phyloP scores from a whole-genome alignment of 2,888 invertebrate genomes.

The Aethes cnicana region DNA sequence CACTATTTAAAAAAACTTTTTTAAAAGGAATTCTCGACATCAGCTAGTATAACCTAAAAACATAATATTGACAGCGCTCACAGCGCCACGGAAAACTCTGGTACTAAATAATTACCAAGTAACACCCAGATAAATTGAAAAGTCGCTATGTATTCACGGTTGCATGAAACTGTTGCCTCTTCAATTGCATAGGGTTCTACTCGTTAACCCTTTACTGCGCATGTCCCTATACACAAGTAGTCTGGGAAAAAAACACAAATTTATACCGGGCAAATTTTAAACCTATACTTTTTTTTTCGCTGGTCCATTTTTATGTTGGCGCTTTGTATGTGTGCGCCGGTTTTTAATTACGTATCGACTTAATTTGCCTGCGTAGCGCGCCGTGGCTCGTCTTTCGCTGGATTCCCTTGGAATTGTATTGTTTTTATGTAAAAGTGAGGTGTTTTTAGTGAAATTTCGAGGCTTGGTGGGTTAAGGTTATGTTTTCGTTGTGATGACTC shows the following conservation, averaged over 20 bases:
- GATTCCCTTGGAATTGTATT: conserved; percentile 42
- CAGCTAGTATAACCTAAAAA: too few species aligned
- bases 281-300: conserved; percentile 81
- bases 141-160: neutral
- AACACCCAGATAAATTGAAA: conserved; percentile 41
- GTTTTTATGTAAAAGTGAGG: conserved; percentile 33
- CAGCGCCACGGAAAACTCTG: conserved; percentile 43
- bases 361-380: conserved; percentile 75
- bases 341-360: conserved; percentile 83
- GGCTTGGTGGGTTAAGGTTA: conserved; percentile 44
- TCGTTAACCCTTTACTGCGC: conserved; percentile 80
- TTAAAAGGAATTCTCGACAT: too few species aligned
- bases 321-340: conserved; percentile 79
- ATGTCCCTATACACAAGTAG: conserved; percentile 79
- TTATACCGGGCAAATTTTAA: conserved; percentile 83
- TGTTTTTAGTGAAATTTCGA: conserved; percentile 38
- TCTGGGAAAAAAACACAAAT: conserved; percentile 81
- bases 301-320: conserved; percentile 79
- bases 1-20: too few species aligned
- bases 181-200: conserved; percentile 39
- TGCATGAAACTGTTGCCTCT: conserved; percentile 1
- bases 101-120: conserved; percentile 53
- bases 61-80: conserved; percentile 21
- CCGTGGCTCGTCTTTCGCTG: conserved; percentile 52
- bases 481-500: conserved; percentile 42